Evolutionary conservation across 1,140 invertebrate genomes (phyloP).

Genomic region (Protaetia brevitarsis): DNA sequence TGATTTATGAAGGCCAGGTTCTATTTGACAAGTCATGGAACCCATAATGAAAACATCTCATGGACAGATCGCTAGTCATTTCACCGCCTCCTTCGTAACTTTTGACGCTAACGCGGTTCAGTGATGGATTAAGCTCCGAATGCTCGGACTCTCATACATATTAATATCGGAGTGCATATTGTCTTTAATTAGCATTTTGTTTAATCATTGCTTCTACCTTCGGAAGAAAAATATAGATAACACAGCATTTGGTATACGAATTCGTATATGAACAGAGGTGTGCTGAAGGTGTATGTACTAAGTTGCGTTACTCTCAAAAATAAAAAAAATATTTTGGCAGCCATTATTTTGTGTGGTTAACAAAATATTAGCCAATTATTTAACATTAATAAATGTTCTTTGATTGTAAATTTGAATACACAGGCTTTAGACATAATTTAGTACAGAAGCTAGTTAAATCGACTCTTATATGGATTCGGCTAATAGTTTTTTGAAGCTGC

Average conservation of each 20-base stretch:
- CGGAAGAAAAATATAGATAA: neutral
- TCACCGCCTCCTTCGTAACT: conserved; percentile 49
- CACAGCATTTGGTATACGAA: neutral
- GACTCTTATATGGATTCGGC: no score
- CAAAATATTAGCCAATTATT: no score
- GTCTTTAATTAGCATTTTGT: conserved; percentile 47
- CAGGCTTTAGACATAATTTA: no score
- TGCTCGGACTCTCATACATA: conserved; percentile 39
- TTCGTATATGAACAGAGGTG: neutral
- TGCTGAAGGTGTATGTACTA: neutral
- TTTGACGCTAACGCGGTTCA: conserved; percentile 45
- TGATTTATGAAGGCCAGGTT: conserved; percentile 25
- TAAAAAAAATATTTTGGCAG: no score
- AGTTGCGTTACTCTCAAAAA: no score
- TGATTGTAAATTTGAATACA: no score
- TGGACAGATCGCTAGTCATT: conserved; percentile 49
- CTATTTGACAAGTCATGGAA: conserved; percentile 47
- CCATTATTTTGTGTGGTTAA: no score
- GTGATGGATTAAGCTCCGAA: conserved; percentile 42
- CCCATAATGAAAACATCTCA: conserved; percentile 50
- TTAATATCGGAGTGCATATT: conserved; percentile 39
- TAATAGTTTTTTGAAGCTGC: no score
- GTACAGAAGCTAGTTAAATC: no score
- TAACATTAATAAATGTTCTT: no score
- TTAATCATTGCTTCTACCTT: conserved; percentile 36